Evolutionary conservation across 2,888 invertebrate genomes (phyloP).

Genomic region (Pterostichus niger): DNA sequence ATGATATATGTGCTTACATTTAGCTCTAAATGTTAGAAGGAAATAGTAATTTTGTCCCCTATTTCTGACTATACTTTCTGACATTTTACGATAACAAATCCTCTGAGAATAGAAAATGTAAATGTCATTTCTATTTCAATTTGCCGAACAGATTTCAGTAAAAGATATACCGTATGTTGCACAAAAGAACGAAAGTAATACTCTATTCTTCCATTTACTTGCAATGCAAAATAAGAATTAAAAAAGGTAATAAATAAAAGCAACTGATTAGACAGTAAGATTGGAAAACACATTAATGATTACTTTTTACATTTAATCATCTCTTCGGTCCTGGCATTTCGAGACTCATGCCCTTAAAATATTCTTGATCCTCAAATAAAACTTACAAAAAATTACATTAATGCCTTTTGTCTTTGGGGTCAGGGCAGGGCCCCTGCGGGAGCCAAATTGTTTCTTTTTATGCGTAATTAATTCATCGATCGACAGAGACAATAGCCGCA

Average conservation of each 20-base stretch:
- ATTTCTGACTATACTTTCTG: background rate
- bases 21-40: background rate
- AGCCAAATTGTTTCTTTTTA: constrained; percentile 52
- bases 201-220: constrained; percentile 6
- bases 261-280: background rate
- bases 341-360: constrained; percentile 15
- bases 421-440: constrained; percentile 42
- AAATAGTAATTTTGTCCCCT: background rate
- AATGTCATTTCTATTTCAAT: constrained; percentile 7
- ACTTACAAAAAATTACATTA: constrained; percentile 7
- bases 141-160: background rate
- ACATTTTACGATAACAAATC: background rate
- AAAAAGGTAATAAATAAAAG: constrained; percentile 6
- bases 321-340: constrained; percentile 29
- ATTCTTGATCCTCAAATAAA: background rate
- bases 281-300: constrained; percentile 2
- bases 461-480: constrained; percentile 59
- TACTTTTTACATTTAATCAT: background rate
- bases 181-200: background rate
- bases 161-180: background rate
- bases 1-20: no score
- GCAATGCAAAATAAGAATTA: background rate
- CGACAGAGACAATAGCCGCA: constrained; percentile 52
- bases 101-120: background rate
- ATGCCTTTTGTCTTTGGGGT: constrained; percentile 27